These are phyloP conservation scores for Melopsittacus undulatus DNA, from an alignment of 2,797 vertebrate species.

Conservation along the genomic window DNA sequence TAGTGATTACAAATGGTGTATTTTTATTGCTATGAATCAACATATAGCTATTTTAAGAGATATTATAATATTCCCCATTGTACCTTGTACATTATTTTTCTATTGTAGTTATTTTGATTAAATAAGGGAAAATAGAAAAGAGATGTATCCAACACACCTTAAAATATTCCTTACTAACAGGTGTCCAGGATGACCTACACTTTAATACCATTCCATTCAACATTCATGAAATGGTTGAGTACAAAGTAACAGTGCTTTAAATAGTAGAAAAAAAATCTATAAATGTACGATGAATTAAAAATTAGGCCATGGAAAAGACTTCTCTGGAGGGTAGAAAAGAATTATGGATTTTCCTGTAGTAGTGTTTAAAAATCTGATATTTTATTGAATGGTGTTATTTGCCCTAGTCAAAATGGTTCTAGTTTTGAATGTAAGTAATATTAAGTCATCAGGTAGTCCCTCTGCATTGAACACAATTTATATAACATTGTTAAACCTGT, in stretches of 20 bases:
- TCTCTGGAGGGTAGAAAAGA: neutral
- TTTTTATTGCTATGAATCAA: neutral
- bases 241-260: neutral
- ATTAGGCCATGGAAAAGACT: neutral
- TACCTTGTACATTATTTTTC: neutral
- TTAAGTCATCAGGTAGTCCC: neutral
- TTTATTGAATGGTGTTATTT: neutral
- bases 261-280: neutral
- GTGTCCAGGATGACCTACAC: neutral
- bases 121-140: neutral
- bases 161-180: neutral
- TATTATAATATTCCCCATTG: neutral
- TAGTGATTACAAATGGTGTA: neutral
- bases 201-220: neutral
- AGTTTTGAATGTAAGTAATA: neutral
- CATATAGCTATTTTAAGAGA: neutral
- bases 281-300: neutral
- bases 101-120: neutral
- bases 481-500: neutral
- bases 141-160: neutral
- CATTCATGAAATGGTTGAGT: neutral
- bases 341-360: neutral
- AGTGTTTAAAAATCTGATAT: neutral
- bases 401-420: neutral
- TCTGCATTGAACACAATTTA: neutral